Conservation (phyloP, 1,140 invertebrate genomes). For the Trachymyrmex septentrionalis region DNA sequence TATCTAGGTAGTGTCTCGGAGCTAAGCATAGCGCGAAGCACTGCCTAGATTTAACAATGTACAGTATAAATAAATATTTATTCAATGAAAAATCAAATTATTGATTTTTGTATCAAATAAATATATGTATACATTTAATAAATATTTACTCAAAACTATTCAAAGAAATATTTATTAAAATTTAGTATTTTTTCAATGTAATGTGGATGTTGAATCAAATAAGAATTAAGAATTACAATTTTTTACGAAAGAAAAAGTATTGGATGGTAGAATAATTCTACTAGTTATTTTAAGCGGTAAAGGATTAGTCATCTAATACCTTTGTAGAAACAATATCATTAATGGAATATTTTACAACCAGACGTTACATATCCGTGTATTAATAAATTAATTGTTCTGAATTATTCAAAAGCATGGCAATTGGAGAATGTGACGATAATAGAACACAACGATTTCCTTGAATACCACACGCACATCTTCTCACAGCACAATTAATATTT, state of each 20-base stretch:
- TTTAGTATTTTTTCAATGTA: background rate
- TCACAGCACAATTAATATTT: constrained; percentile 42
- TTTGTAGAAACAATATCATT: background rate
- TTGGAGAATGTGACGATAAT: constrained; percentile 3
- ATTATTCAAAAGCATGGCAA: background rate
- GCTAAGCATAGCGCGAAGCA: no score
- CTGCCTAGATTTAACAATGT: no score
- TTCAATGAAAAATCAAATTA: no score
- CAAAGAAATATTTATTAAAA: no score
- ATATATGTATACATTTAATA: no score
- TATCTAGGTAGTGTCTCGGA: no score
- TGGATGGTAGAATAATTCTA: background rate
- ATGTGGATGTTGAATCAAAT: background rate
- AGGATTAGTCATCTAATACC: background rate
- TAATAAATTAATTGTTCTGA: constrained; percentile 12
- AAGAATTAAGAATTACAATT: background rate
- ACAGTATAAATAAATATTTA: no score
- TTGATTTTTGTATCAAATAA: no score
- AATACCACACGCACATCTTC: background rate
- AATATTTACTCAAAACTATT: no score
- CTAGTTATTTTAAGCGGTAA: background rate
- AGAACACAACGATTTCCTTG: background rate
- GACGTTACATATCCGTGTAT: background rate
- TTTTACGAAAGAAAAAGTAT: background rate
- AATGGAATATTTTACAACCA: constrained; percentile 5